phyloP scores from a whole-genome alignment of 2,888 invertebrate genomes.

The Agrotis exclamationis region DNA sequence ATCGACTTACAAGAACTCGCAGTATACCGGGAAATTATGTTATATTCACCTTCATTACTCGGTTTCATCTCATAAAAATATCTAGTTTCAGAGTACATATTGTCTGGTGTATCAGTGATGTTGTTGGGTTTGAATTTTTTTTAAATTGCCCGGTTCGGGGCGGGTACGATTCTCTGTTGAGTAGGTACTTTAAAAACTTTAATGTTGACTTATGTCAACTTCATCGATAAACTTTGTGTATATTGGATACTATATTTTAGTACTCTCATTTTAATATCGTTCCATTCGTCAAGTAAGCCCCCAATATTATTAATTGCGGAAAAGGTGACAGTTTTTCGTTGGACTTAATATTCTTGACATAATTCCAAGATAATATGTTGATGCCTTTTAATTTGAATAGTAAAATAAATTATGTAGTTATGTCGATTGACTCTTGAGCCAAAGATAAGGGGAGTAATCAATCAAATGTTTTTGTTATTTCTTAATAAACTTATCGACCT shows the following conservation, averaged over 20 bases:
- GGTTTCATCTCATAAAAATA: conserved; percentile 52
- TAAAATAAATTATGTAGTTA: conserved; percentile 21
- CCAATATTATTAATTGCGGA: conserved; percentile 1
- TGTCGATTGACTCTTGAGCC: background rate
- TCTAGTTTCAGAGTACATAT: conserved; percentile 56
- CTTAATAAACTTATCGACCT: conserved; percentile 2
- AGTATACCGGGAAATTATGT: conserved; percentile 58
- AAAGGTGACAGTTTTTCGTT: conserved; percentile 13
- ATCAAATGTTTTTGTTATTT: conserved; percentile 19
- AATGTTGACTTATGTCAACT: conserved; percentile 19
- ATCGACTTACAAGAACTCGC: conserved; percentile 63
- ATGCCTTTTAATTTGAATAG: conserved; percentile 27
- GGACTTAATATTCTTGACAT: conserved; percentile 9
- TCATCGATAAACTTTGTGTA: conserved; percentile 1
- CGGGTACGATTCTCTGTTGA: conserved; percentile 39
- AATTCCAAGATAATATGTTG: conserved; percentile 7
- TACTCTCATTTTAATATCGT: background rate
- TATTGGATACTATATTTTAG: background rate
- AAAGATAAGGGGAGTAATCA: conserved; percentile 12
- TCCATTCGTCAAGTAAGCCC: background rate
- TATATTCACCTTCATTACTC: conserved; percentile 62
- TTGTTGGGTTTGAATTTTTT: conserved; percentile 47
- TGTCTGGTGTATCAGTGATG: conserved; percentile 26
- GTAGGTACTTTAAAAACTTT: conserved; percentile 23
- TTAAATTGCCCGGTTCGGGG: background rate